Evolutionary conservation across 1,140 invertebrate genomes (phyloP).

Genomic region (Cydia amplana): DNA sequence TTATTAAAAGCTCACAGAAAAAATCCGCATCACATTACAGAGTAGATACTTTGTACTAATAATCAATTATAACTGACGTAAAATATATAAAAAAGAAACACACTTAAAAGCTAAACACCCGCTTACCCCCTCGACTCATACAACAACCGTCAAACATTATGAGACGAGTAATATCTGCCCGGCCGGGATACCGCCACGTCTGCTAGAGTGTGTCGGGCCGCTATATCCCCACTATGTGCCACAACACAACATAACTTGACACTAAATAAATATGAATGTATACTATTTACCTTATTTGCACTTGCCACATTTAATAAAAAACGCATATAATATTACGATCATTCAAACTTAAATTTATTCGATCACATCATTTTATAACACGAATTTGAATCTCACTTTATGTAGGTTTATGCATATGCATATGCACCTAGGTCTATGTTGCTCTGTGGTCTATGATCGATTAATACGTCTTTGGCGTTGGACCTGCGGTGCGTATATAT

Average conservation of each 20-base stretch:
- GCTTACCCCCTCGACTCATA: conserved; percentile 55
- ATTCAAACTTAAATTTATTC: neutral
- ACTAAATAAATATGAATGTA: neutral
- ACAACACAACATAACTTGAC: conserved; percentile 3
- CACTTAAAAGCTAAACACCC: conserved; percentile 58
- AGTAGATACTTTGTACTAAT: conserved; percentile 60
- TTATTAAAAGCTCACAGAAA: conserved; percentile 38
- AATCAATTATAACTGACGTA: conserved; percentile 60
- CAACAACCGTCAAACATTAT: conserved; percentile 58
- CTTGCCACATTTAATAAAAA: conserved; percentile 39
- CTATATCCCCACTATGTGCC: neutral
- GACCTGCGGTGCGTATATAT: too few relatives aligned
- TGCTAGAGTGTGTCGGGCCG: conserved; percentile 31
- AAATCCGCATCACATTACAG: conserved; percentile 40
- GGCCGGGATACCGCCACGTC: conserved; percentile 49
- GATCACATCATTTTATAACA: neutral
- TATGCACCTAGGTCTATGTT: too few relatives aligned
- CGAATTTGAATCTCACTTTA: neutral
- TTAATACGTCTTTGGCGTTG: too few relatives aligned
- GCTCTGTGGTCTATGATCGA: too few relatives aligned
- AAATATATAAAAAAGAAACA: conserved; percentile 52
- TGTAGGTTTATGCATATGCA: neutral
- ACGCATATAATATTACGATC: conserved; percentile 36
- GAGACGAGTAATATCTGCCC: conserved; percentile 52
- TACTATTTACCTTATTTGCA: neutral